Percentiles rank a stretch among this genome's conserved stretches.
Conservation (phyloP, 92 coral and sea anemone genomes). For the Galaxea fascicularis region DNA sequence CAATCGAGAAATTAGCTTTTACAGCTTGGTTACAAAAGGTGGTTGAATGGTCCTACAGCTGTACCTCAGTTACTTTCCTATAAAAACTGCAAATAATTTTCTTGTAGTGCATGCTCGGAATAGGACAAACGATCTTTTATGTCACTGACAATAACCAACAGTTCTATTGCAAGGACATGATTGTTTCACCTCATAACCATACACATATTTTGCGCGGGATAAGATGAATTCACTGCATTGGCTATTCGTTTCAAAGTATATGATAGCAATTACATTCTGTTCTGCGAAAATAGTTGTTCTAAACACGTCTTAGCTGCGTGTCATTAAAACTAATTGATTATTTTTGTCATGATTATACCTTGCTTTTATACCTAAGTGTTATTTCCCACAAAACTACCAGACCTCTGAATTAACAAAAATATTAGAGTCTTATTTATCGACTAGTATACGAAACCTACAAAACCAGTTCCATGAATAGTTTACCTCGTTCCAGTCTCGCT, state of each 20-base stretch:
- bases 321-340: not conserved
- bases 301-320: too few species aligned
- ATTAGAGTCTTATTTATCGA: not conserved
- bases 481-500: constrained; percentile 53
- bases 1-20: constrained; percentile 1
- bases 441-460: too few species aligned
- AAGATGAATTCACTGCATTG: too few species aligned
- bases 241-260: too few species aligned
- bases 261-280: not conserved
- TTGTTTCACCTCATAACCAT: too few species aligned
- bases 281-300: not conserved
- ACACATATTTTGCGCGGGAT: too few species aligned
- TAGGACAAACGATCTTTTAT: not conserved
- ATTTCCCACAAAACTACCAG: constrained; percentile 3
- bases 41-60: not conserved
- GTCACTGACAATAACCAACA: not conserved
- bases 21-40: constrained; percentile 11
- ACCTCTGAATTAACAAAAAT: not conserved
- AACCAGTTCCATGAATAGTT: constrained; percentile 16
- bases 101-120: not conserved
- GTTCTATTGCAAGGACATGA: too few species aligned
- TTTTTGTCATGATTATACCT: not conserved
- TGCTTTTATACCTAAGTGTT: too few species aligned
- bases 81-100: not conserved
- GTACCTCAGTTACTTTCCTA: not conserved